Evolutionary conservation across 2,888 invertebrate species (phyloP), one percentile per base, ranked within the genome.

Genomic region (Stratiomys singularior): DNA sequence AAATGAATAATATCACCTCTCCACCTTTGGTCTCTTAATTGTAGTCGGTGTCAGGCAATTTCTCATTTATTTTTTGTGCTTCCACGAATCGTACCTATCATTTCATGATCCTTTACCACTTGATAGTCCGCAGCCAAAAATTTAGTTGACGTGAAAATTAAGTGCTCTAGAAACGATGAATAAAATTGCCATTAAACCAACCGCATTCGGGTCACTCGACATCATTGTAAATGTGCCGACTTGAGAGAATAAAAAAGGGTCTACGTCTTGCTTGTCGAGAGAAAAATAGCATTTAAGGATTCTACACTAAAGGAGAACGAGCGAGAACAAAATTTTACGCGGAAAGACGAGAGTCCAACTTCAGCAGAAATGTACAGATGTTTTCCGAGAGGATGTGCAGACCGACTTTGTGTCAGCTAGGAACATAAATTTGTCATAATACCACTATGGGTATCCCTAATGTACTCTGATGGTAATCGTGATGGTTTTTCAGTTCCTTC

Each of bases 341-440:
- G 52, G 52, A 13, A 4, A 52, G 15, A 52, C 25, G 15, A 64
- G 7, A 1, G 11, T n/a, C 28, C 64, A 15, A 25, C 28, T n/a
- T 15, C 28, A 28, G 28, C 3, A 18, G 28, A 25, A 27, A 28
- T n/a, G 13, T 60, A 5, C 13, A 25, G 15, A 27, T 28, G 23
- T 21, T 60, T 21, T 21, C 60, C 11, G 23, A 13, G 21, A 3
- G 21, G 2, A 13, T n/a, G 25, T 64, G 18, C 15, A 13, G 64
- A 64, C 27, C 27, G n/a, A 13, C 60, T 60, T 21, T 27, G 30
- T 64, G 64, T 64, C 64, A 64, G 4, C 52, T 64, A 28, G 64
- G n/a, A n/a, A 64, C 64, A 64, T 64, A 64, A 64, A 64, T 64
- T 28, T 64, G 64, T 64, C 64, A 64, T 64, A 27, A 64, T 27